These are phyloP conservation scores for Perognathus longimembris DNA, from an alignment of 2,113 vertebrate species.

Conservation along the genomic window DNA sequence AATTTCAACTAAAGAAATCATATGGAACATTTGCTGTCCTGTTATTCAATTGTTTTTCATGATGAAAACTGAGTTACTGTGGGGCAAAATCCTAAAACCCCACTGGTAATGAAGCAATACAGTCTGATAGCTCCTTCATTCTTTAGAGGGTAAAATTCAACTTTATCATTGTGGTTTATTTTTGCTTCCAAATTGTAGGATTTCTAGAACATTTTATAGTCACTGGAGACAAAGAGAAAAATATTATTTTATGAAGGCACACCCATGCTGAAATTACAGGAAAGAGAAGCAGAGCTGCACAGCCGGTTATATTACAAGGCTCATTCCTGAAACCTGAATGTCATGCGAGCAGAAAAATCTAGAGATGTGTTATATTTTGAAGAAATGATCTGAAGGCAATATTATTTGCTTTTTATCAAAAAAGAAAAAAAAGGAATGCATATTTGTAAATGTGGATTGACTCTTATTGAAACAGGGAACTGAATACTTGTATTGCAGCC, in stretches of 20 bases:
- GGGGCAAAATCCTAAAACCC: constrained; percentile 64
- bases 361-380: constrained; percentile 88
- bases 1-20: constrained; percentile 34
- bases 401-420: constrained; percentile 85
- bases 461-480: constrained; percentile 85
- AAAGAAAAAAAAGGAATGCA: constrained; percentile 77
- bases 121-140: constrained; percentile 65
- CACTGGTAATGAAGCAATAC: background rate
- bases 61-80: constrained; percentile 62
- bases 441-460: constrained; percentile 84
- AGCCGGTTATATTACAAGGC: constrained; percentile 88
- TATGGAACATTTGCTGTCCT: background rate
- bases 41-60: constrained; percentile 14
- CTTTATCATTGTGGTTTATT: constrained; percentile 55
- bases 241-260: constrained; percentile 88
- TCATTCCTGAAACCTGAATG: constrained; percentile 91
- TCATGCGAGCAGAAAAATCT: constrained; percentile 91
- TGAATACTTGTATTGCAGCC: constrained; percentile 89
- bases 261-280: constrained; percentile 90
- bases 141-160: constrained; percentile 70
- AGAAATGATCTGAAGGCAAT: constrained; percentile 90
- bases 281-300: constrained; percentile 86
- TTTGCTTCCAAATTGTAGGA: constrained; percentile 71
- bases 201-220: constrained; percentile 76
- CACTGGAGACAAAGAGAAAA: constrained; percentile 83